Conservation (phyloP, 2,113 vertebrate species). For the Setophaga petechia region DNA sequence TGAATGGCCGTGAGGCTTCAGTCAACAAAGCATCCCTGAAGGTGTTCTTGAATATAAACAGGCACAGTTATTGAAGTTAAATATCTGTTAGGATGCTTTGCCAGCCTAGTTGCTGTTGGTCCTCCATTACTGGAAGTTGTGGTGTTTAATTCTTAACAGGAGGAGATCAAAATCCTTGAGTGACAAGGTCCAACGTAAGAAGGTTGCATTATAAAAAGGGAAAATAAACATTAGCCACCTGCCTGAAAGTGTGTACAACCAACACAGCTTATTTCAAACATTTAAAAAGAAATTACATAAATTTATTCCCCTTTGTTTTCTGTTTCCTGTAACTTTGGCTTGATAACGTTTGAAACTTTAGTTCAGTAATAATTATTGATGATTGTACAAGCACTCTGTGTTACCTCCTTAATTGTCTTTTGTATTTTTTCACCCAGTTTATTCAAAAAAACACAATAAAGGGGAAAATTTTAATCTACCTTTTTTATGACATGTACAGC, state of each 20-base stretch:
- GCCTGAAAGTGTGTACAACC: not conserved
- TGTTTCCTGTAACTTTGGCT: not conserved
- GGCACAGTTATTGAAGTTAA: not conserved
- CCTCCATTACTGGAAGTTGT: not conserved
- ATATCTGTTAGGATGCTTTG: not conserved
- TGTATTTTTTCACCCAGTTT: not conserved
- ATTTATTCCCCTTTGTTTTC: not conserved
- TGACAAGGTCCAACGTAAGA: not conserved
- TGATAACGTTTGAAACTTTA: not conserved
- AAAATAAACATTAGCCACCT: not conserved
- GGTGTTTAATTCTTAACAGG: not conserved
- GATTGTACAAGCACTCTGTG: not conserved
- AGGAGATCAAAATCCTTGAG: not conserved
- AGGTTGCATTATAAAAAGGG: not conserved
- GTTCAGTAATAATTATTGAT: not conserved
- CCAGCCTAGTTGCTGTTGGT: not conserved
- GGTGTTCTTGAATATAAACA: not conserved
- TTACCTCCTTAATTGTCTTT: not conserved
- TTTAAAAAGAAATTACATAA: not conserved
- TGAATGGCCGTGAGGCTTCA: not conserved
- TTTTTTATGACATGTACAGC: not conserved
- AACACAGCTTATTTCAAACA: not conserved
- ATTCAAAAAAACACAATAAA: not conserved
- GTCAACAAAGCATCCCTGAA: not conserved
- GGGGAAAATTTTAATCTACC: not conserved